Evolutionary conservation across 2,888 invertebrate species (phyloP).

Genomic region (Hypomecis punctinalis): DNA sequence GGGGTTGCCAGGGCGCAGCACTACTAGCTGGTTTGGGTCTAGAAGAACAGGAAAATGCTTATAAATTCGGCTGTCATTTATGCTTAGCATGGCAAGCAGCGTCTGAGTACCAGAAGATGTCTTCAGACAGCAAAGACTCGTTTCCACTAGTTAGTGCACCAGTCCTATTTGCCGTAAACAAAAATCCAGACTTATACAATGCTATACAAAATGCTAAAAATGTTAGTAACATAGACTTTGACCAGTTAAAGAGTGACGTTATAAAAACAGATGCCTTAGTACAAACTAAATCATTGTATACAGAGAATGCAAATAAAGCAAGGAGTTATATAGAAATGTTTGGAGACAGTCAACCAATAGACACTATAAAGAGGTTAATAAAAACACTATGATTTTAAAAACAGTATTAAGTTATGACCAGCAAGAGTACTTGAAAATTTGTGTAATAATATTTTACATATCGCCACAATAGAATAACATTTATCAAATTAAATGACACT

Average conservation of each 20-base stretch:
- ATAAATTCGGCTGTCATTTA: conserved; percentile 91
- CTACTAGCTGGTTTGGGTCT: conserved; percentile 88
- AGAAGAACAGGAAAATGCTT: conserved; percentile 89
- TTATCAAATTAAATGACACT: too few species aligned
- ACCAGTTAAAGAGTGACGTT: conserved; percentile 72
- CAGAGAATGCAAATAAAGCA: conserved; percentile 68
- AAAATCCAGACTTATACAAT: conserved; percentile 88
- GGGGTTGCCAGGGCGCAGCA: conserved; percentile 92
- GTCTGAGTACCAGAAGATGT: conserved; percentile 70
- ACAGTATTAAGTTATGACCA: neutral
- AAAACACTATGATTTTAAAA: conserved; percentile 57
- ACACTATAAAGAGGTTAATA: conserved; percentile 72
- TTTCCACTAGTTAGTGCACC: conserved; percentile 92
- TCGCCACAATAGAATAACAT: too few species aligned
- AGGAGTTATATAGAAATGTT: conserved; percentile 63
- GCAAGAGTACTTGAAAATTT: neutral
- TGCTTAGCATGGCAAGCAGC: conserved; percentile 92
- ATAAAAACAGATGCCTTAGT: conserved; percentile 71
- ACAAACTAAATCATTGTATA: conserved; percentile 63
- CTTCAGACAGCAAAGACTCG: conserved; percentile 83
- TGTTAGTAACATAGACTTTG: conserved; percentile 86
- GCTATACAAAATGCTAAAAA: conserved; percentile 82
- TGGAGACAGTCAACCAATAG: conserved; percentile 68
- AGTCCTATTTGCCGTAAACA: conserved; percentile 91
- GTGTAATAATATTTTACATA: too few species aligned